These are phyloP conservation scores for Oryzias dopingdopingensis DNA, from an alignment of 2,797 vertebrate species.

Conservation along the genomic window DNA sequence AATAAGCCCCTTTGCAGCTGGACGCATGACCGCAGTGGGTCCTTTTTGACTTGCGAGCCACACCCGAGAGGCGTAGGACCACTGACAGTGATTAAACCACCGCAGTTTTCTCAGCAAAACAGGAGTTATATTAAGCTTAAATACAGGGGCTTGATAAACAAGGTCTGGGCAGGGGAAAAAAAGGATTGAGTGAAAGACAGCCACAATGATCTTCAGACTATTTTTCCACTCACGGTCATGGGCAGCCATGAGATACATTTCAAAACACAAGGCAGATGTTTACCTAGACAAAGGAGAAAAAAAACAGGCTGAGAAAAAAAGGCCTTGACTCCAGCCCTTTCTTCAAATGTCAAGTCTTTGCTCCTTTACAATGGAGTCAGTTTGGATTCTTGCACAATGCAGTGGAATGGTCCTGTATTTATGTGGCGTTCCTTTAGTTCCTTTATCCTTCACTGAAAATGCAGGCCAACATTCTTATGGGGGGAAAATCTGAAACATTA, in stretches of 20 bases:
- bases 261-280: conserved; percentile 81
- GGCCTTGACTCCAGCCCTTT: conserved; percentile 52
- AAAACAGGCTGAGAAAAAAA: conserved; percentile 46
- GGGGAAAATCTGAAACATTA: conserved; percentile 53
- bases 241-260: conserved; percentile 74
- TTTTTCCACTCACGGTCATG: conserved; percentile 75
- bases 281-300: conserved; percentile 74
- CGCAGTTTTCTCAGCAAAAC: conserved; percentile 85
- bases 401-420: conserved; percentile 53
- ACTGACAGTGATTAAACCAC: conserved; percentile 82
- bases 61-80: conserved; percentile 82
- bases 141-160: conserved; percentile 89
- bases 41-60: conserved; percentile 75
- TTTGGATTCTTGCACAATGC: conserved; percentile 58
- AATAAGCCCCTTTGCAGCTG: conserved; percentile 84
- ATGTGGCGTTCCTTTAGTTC: conserved; percentile 59
- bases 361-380: conserved; percentile 48
- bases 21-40: conserved; percentile 79
- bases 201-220: conserved; percentile 78
- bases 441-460: conserved; percentile 59
- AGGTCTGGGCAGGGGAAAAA: conserved; percentile 76
- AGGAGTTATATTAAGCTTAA: conserved; percentile 89
- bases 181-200: conserved; percentile 71
- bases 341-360: conserved; percentile 64
- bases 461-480: conserved; percentile 53